Evolutionary conservation across 1,140 invertebrate genomes (phyloP).

Genomic region (Antheraea pernyi): DNA sequence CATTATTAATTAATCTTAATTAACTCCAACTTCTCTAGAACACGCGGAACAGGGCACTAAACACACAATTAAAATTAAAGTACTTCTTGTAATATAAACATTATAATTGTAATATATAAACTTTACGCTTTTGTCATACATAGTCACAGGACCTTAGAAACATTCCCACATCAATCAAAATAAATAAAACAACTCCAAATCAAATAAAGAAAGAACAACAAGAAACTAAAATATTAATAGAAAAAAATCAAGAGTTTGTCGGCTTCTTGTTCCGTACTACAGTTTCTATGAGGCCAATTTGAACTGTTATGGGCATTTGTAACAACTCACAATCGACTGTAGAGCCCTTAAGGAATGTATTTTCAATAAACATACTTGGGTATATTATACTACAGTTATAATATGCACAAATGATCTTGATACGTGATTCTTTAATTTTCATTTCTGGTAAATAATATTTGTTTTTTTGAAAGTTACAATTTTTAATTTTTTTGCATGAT

Average conservation of each 20-base stretch:
- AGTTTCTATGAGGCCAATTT: constrained; percentile 56
- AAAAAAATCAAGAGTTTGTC: constrained; percentile 53
- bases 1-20: too few relatives aligned
- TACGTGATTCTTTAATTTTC: constrained; percentile 24
- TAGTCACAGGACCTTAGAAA: constrained; percentile 18
- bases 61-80: too few relatives aligned
- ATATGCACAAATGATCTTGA: constrained; percentile 35
- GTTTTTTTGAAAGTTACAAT: not conserved
- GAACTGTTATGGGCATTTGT: constrained; percentile 41
- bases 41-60: too few relatives aligned
- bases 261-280: constrained; percentile 33
- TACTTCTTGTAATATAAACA: too few relatives aligned
- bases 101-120: too few relatives aligned
- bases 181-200: constrained; percentile 49
- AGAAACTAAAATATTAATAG: constrained; percentile 17
- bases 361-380: constrained; percentile 69
- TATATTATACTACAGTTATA: constrained; percentile 27
- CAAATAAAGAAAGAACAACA: constrained; percentile 68
- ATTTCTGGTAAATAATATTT: not conserved
- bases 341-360: constrained; percentile 53
- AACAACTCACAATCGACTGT: constrained; percentile 42
- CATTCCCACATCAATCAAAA: constrained; percentile 53
- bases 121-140: not conserved
- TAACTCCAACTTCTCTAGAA: too few relatives aligned
- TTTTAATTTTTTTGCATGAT: not conserved